Evolutionary conservation across 2,888 invertebrate genomes (phyloP), one percentile per base, ranked within the genome.

Genomic region (Margaritifera margaritifera): DNA sequence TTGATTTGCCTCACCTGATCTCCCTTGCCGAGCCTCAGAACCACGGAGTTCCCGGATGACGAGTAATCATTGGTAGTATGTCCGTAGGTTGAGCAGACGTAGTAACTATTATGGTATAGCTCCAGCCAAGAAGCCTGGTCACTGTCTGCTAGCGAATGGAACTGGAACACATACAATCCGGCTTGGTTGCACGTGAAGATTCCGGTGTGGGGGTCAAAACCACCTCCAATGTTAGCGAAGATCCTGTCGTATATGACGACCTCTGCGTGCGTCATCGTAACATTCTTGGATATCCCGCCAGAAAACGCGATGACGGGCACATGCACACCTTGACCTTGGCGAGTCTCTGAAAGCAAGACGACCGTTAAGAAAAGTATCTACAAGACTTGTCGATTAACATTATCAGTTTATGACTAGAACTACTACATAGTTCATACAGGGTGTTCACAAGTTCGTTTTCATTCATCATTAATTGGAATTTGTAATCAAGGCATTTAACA

Each of bases 21-120:
- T n/a, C 73, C 73, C 50, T 57, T 68, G 24, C 57, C 50, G 0
- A 73, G 62, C 51, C 58, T 61, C 42, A 81, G 66, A 15, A 78
- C 69, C 20, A 75, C 80, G 11, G 78, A 78, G 68, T 81, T 81
- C 25, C 83, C 80, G 4, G 74, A 80, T 11, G 77, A 68, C 6
- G 81, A 72, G 62, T 78, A 84, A 60, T 83, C 81, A 22, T 70
- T 69, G 24, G 74, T 68, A 1, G 75, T 74, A 58, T 84, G 82
- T 1, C 81, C 81, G 68, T 80, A 84, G 22, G 75, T 72, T 22
- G 82, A 83, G 19, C 67, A 70, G 2, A 84, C 73, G 60, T 84
- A 84, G 62, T 80, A 57, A 57, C 66, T 69, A 68, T 84, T 84
- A 67, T 83, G 78, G 71, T 80, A 79, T 6, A 84, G 79, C 61